Conservation (phyloP, 1,140 invertebrate genomes). For the Diuraphis noxia region DNA sequence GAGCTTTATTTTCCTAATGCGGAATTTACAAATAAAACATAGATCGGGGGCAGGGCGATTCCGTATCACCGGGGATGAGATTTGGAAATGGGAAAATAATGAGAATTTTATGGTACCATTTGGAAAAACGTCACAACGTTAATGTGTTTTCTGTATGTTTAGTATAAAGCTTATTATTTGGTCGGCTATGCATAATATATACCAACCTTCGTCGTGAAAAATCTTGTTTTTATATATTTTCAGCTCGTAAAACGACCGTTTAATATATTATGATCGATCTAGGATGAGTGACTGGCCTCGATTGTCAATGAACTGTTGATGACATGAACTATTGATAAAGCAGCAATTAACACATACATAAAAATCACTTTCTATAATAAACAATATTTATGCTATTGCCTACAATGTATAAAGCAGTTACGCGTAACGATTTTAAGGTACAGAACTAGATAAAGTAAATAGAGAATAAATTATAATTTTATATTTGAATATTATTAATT, state of each 20-base stretch:
- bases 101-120: neutral
- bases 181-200: neutral
- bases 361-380: neutral
- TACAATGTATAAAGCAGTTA: neutral
- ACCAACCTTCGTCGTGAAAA: neutral
- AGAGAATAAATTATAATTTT: neutral
- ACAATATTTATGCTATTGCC: neutral
- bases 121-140: neutral
- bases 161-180: neutral
- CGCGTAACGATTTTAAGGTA: neutral
- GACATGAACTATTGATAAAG: neutral
- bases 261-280: neutral
- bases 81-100: slow-evolving; percentile 34
- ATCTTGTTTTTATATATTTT: neutral
- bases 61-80: neutral
- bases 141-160: neutral
- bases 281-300: neutral
- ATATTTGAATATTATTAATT: neutral
- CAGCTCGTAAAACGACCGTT: neutral
- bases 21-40: neutral
- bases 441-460: neutral
- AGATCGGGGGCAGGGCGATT: neutral
- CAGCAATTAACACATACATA: neutral
- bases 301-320: neutral
- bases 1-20: neutral